Conservation (phyloP, 2,113 vertebrate genomes). For the Blennius ocellaris region DNA sequence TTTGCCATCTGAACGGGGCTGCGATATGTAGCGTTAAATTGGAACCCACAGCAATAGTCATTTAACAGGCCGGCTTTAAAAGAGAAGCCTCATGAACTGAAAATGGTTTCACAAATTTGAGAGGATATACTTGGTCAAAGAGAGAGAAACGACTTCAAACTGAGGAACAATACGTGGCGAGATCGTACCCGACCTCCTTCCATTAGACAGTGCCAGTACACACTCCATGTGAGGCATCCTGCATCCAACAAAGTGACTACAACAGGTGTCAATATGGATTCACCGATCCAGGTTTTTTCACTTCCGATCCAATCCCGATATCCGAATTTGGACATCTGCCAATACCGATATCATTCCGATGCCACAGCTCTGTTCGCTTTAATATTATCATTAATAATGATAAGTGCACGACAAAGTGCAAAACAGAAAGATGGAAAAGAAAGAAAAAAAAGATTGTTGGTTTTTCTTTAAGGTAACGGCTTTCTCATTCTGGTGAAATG, state of each 20-base stretch:
- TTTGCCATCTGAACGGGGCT: conserved; percentile 52
- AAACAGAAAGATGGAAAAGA: too few species aligned
- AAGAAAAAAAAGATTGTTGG: conserved; percentile 42
- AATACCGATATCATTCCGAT: too few species aligned
- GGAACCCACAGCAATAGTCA: conserved; percentile 67
- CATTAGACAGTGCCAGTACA: not conserved
- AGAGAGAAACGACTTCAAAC: conserved; percentile 4
- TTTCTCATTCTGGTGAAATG: conserved; percentile 42
- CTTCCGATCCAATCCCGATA: too few species aligned
- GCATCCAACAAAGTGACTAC: conserved; percentile 7
- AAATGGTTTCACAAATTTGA: conserved; percentile 61
- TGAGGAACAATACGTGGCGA: not conserved
- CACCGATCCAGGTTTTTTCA: too few species aligned
- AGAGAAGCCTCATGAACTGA: conserved; percentile 59
- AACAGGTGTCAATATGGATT: too few species aligned
- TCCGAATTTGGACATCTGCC: too few species aligned
- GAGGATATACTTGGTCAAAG: conserved; percentile 24
- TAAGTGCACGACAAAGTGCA: conserved; percentile 31
- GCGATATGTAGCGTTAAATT: conserved; percentile 77
- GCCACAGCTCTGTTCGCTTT: too few species aligned
- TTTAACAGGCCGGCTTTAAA: conserved; percentile 69
- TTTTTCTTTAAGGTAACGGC: conserved; percentile 49
- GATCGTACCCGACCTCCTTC: not conserved
- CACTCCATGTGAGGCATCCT: not conserved
- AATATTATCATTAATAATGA: too few species aligned